Base-by-base conservation (phyloP, 2,888 invertebrate species). In the Amphiduros pacificus region DNA sequence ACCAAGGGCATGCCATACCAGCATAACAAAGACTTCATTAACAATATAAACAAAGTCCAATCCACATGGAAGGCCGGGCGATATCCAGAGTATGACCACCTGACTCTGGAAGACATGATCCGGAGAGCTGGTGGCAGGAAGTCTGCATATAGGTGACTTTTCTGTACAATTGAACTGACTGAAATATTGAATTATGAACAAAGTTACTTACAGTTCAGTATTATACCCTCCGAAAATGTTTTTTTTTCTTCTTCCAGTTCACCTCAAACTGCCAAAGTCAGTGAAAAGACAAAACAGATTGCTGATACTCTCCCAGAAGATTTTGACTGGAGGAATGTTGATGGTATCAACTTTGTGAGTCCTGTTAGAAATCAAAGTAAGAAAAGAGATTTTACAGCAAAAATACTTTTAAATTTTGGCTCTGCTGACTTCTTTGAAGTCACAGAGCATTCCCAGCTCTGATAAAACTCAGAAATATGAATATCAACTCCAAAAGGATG, bases 51-150 rank as follows among this genome's bases (percentile, higher is more conserved):
- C 68, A 60, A 55, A 1, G 64, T 63, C 0, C 83, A 84, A 69
- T 77, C 66, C 9, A 77, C 75, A 20, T 85, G 85, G 85, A 76
- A 60, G 31, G 85, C 85, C 1, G 73, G 61, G 9, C 64, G 71
- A 2, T 85, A 85, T 65, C 69, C 74, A 2, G 75, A 82, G 48
- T 80, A 79, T 67, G 77, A 82, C 26, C 69, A 67, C 3, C 75
- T 77, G 71, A 73, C 78, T 0, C 61, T 79, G 14, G 74, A 73
- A 36, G 78, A 83, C 20, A 67, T 85, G 54, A 65, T 80, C 20
- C 71, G 65, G 29, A 74, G 76, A 70, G 74, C 79, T 52, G 85
- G 85, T n/a, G 84, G 84, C 60, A 63, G 63, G 14, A 70, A 72
- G 14, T 77, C 76, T 9, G 66, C 60, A n/a, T n/a, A n/a, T n/a